phyloP scores from a whole-genome alignment of 2,888 invertebrate species.

The Macrophya annulata region DNA sequence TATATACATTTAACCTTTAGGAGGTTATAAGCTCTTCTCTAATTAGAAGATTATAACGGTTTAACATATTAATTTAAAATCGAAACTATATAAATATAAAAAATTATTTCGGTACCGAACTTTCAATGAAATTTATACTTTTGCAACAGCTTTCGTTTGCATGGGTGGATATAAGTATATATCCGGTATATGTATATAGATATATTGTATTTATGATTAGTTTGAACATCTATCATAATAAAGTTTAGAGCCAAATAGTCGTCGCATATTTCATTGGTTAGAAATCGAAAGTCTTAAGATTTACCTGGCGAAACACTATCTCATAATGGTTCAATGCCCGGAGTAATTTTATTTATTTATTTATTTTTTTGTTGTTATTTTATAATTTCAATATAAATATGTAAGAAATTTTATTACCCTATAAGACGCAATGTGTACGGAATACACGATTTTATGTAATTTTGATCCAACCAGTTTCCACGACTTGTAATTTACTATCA shows the following conservation, averaged over 20 bases:
- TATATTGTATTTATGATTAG: not conserved
- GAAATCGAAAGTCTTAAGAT: slow-evolving; percentile 30
- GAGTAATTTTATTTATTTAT: not conserved
- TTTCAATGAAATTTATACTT: not conserved
- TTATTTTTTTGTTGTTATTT: not conserved
- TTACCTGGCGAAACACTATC: slow-evolving; percentile 8
- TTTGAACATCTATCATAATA: not conserved
- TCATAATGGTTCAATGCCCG: slow-evolving; percentile 24
- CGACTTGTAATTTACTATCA: not conserved
- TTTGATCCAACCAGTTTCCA: slow-evolving; percentile 1
- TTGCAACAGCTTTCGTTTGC: not conserved
- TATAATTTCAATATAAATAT: not conserved
- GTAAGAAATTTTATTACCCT: slow-evolving; percentile 14
- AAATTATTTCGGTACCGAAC: not conserved
- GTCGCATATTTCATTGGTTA: slow-evolving; percentile 28
- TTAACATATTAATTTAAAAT: not conserved
- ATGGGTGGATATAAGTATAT: not conserved
- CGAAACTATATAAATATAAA: too few species aligned
- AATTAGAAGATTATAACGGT: not conserved
- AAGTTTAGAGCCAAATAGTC: not conserved
- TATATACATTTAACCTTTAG: not conserved
- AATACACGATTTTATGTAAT: slow-evolving; percentile 12
- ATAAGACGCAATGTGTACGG: not conserved
- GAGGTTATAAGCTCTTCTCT: not conserved
- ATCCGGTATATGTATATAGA: too few species aligned